phyloP scores from a whole-genome alignment of 1,140 invertebrate species.

The Drosophila parvula region DNA sequence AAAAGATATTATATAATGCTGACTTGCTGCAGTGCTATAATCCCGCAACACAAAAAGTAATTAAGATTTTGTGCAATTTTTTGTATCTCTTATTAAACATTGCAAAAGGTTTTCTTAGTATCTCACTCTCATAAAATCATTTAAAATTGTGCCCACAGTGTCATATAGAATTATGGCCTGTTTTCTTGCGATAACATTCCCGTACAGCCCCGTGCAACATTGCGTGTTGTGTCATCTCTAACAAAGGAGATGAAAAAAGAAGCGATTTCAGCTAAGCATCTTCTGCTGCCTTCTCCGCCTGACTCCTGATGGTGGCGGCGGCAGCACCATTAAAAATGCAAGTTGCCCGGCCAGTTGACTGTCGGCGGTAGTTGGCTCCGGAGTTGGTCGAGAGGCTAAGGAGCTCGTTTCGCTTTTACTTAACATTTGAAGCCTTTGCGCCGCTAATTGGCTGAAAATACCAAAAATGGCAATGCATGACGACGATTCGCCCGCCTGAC shows the following conservation, averaged over 20 bases:
- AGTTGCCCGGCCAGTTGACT: conserved; percentile 69
- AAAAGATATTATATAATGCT: too few relatives aligned
- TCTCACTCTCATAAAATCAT: background rate
- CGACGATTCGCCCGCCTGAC: conserved; percentile 47
- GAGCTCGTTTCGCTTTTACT: conserved; percentile 80
- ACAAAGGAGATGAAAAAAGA: background rate
- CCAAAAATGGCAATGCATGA: conserved; percentile 82
- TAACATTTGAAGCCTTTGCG: conserved; percentile 81
- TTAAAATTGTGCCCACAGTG: background rate
- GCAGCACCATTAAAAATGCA: conserved; percentile 75
- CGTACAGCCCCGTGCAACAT: background rate
- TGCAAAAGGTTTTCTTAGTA: too few relatives aligned
- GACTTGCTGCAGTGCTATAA: too few relatives aligned
- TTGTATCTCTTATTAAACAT: too few relatives aligned
- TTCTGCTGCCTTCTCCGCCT: conserved; percentile 31
- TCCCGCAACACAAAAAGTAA: too few relatives aligned
- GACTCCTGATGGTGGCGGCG: conserved; percentile 24
- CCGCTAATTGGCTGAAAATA: conserved; percentile 83
- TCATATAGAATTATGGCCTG: background rate
- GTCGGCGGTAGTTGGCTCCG: conserved; percentile 30
- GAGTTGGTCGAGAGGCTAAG: conserved; percentile 8
- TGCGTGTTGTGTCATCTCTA: conserved; percentile 10
- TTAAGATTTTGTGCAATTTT: too few relatives aligned
- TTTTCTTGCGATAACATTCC: background rate
- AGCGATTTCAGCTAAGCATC: conserved; percentile 55